Conservation (phyloP, 2,797 vertebrate species). For the Sternotherus odoratus region DNA sequence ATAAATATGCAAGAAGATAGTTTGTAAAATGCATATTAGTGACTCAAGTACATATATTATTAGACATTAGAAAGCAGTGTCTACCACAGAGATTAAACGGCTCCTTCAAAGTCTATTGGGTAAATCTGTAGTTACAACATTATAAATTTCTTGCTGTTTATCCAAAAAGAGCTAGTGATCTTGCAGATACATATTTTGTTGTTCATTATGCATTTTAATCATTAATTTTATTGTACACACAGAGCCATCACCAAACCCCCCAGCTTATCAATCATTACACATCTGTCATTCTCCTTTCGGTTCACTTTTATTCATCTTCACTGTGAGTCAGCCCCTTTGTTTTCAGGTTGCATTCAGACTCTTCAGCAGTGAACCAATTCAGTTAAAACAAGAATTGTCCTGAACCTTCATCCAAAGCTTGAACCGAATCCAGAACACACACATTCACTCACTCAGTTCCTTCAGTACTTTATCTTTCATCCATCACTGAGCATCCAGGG, state of each 20-base stretch:
- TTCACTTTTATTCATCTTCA: constrained; percentile 60
- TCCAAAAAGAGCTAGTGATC: constrained; percentile 59
- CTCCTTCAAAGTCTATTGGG: constrained; percentile 52
- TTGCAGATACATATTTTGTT: constrained; percentile 57
- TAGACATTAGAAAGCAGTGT: constrained; percentile 55
- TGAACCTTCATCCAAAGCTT: not conserved
- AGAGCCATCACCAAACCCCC: not conserved
- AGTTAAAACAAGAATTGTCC: not conserved
- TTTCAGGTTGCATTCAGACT: not conserved
- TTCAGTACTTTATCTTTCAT: not conserved
- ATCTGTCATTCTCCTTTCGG: constrained; percentile 42
- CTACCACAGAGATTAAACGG: constrained; percentile 22
- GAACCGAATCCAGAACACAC: not conserved
- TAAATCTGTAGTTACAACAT: constrained; percentile 60
- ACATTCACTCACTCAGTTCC: not conserved
- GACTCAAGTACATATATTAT: constrained; percentile 69
- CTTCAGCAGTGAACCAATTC: not conserved
- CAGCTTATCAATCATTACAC: constrained; percentile 20
- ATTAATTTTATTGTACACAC: constrained; percentile 45
- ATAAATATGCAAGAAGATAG: constrained; percentile 62
- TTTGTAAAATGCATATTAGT: constrained; percentile 69
- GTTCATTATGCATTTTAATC: constrained; percentile 54
- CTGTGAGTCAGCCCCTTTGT: not conserved
- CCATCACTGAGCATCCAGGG: not conserved
- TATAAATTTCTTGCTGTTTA: constrained; percentile 65